Evolutionary conservation across 2,113 vertebrate genomes (phyloP).

Genomic region (Catharus bicknelli): DNA sequence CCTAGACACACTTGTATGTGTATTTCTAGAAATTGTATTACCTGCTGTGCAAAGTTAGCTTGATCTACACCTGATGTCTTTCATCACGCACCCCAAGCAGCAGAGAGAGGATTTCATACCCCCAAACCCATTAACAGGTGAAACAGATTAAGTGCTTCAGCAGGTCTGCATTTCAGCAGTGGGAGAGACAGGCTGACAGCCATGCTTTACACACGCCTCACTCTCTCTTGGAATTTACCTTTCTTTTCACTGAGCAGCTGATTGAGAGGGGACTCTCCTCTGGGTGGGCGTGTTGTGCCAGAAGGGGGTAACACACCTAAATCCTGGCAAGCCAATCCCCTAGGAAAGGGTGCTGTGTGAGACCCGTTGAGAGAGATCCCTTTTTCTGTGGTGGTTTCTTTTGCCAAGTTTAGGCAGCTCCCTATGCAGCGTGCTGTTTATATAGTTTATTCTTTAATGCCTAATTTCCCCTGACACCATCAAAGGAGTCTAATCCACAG

Average conservation of each 20-base stretch:
- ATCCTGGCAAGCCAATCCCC: rapidly evolving
- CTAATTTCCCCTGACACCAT: background rate
- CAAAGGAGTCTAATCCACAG: background rate
- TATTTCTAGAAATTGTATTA: slow-evolving; percentile 29
- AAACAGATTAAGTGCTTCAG: background rate
- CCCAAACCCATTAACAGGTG: background rate
- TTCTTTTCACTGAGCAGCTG: background rate
- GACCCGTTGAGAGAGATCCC: background rate
- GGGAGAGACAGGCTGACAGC: background rate
- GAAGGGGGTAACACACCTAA: background rate
- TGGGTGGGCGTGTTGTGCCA: rapidly evolving
- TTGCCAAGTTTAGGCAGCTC: background rate
- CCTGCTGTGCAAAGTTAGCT: slow-evolving; percentile 40
- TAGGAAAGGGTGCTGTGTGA: background rate
- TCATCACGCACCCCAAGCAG: background rate
- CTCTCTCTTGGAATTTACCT: background rate
- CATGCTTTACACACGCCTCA: rapidly evolving
- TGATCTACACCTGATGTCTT: slow-evolving; percentile 4
- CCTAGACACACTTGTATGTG: slow-evolving; percentile 20
- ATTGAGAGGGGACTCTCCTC: background rate
- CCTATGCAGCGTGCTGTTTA: background rate
- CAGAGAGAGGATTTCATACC: background rate
- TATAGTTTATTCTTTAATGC: background rate
- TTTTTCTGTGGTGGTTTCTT: background rate
- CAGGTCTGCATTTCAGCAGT: background rate